These are phyloP conservation scores for Caiman crocodilus DNA, from an alignment of 2,797 vertebrate genomes.

Conservation along the genomic window DNA sequence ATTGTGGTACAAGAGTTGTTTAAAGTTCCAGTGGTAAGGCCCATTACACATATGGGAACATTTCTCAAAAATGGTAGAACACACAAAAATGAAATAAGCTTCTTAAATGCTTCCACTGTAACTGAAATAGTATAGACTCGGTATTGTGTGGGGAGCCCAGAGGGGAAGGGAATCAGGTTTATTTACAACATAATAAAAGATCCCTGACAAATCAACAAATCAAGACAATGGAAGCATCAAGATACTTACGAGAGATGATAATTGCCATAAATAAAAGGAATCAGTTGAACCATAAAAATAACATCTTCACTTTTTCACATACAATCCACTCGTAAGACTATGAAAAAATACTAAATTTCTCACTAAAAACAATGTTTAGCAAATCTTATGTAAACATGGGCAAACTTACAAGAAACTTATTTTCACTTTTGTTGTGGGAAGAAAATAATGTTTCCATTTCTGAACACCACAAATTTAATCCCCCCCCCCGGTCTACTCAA, in stretches of 20 bases:
- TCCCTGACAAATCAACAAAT: background rate
- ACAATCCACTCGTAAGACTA: background rate
- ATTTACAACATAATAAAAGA: background rate
- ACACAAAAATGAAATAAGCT: background rate
- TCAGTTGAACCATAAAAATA: background rate
- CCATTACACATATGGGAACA: background rate
- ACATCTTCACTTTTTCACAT: background rate
- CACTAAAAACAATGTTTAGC: background rate
- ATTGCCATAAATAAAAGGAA: slow-evolving; percentile 25
- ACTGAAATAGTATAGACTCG: background rate
- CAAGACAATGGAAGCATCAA: background rate
- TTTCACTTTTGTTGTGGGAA: background rate
- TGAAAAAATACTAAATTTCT: background rate
- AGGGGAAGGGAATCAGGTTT: too few relatives aligned
- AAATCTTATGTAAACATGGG: background rate
- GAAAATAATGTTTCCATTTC: background rate
- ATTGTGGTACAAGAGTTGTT: background rate
- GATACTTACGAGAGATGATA: slow-evolving; percentile 14
- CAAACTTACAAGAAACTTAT: background rate
- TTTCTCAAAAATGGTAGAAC: background rate
- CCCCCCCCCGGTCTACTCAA: background rate
- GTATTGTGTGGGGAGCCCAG: background rate
- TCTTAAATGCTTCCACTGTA: background rate
- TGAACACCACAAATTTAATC: background rate
- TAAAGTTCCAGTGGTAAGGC: background rate